These are phyloP conservation scores for Zelleria hepariella DNA, from an alignment of 2,888 invertebrate genomes.

Conservation along the genomic window DNA sequence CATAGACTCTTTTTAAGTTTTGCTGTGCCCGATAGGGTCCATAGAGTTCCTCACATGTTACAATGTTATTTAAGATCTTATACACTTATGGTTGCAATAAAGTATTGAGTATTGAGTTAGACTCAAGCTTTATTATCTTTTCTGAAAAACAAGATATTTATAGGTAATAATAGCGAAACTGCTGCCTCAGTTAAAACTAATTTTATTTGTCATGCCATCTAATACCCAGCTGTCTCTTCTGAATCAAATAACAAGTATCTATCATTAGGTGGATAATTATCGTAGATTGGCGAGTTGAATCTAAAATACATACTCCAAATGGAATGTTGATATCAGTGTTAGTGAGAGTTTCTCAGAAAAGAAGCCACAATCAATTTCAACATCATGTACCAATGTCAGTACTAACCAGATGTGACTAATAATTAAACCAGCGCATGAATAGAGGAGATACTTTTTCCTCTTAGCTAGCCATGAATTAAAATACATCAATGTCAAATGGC, in stretches of 20 bases:
- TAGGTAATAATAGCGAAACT: too few relatives aligned
- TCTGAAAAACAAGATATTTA: too few relatives aligned
- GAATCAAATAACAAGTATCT: neutral
- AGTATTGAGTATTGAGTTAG: too few relatives aligned
- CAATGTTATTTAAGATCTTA: too few relatives aligned
- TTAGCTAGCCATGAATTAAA: neutral
- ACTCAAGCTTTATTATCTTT: too few relatives aligned
- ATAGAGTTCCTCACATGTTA: too few relatives aligned
- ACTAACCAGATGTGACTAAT: neutral
- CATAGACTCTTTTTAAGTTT: too few relatives aligned
- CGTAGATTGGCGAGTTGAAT: neutral
- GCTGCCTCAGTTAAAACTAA: too few relatives aligned
- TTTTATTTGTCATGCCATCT: too few relatives aligned
- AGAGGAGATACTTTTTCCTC: neutral
- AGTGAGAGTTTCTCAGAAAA: neutral
- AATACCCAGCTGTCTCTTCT: too few relatives aligned
- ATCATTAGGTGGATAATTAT: neutral
- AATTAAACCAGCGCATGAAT: neutral
- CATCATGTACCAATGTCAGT: neutral
- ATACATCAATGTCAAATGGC: neutral
- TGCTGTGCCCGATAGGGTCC: too few relatives aligned
- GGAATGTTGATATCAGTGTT: neutral
- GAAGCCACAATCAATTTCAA: neutral
- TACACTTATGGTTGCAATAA: too few relatives aligned
- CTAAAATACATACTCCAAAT: neutral